Conservation (phyloP, 2,888 invertebrate species). For the Epinotia nisella region DNA sequence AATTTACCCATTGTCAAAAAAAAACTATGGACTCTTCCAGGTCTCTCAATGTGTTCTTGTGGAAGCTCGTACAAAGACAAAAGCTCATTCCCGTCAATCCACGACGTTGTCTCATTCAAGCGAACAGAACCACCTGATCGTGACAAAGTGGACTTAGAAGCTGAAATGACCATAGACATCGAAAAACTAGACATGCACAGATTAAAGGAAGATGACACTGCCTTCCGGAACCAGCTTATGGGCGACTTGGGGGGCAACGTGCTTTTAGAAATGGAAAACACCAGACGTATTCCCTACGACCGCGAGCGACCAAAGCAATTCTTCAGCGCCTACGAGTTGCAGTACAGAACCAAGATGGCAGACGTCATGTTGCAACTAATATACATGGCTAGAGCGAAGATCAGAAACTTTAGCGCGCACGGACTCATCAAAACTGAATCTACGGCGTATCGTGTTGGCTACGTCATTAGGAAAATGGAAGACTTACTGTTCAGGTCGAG, state of each 20-base stretch:
- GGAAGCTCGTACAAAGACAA: conserved; percentile 2
- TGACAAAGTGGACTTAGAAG: neutral
- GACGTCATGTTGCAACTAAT: conserved; percentile 9
- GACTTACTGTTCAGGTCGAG: neutral
- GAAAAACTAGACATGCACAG: conserved; percentile 6
- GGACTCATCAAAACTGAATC: neutral
- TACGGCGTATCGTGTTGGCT: neutral
- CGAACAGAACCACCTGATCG: neutral
- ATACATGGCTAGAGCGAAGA: conserved; percentile 9
- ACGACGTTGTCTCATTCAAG: conserved; percentile 16
- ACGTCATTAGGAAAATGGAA: neutral
- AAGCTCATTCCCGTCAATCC: conserved; percentile 5
- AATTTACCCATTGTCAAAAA: too few relatives aligned
- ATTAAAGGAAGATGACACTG: conserved; percentile 12
- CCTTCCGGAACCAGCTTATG: conserved; percentile 9
- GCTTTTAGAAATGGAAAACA: neutral
- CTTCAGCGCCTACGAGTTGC: neutral
- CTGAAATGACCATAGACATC: conserved; percentile 14
- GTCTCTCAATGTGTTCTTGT: neutral
- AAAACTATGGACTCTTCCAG: neutral
- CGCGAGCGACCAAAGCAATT: neutral
- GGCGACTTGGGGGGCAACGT: neutral
- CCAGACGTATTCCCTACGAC: neutral
- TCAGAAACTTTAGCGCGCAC: neutral
- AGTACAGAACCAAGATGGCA: conserved; percentile 7